Evolutionary conservation across 2,888 invertebrate genomes (phyloP), one percentile per base, ranked within the genome.

Genomic region (Oscheius sp.): DNA sequence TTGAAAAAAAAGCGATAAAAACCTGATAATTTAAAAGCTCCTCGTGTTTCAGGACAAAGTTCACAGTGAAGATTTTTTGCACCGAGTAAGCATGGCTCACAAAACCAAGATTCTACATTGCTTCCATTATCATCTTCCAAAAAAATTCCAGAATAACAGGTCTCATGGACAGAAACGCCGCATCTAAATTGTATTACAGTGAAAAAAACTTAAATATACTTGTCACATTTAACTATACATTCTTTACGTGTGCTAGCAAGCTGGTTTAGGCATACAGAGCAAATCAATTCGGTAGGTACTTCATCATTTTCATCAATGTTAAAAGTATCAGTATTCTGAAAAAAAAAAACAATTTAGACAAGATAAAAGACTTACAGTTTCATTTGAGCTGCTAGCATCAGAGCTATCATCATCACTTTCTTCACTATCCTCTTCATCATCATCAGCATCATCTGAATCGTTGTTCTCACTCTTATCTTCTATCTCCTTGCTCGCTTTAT

Each of bases 81-180:
- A 0, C 79, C 82, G 45, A 70, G 74, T 2, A 79, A 85, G 86
- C 98, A 98, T 4, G 96, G 94, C 88, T 98, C 97, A 89, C 98
- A 98, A 88, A 98, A 98, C 98, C 98, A 98, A 0, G 96, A 96
- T 77, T 97, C 96, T 0, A 53, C 27, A 29, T 64, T 52, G 39
- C 17, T 53, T 15, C 65, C 52, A 39, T 61, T 61, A 15, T 39
- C 25, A 15, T 42, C 61, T n/a, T 61, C 61, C 6, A 61, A 31
- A 27, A 61, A 61, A 10, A 61, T 61, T 10, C 61, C 61, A 23
- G 45, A 42, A 65, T 86, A 86, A 53, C 86, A 86, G 0, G 65
- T 25, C 61, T 86, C 86, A 74, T 86, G 86, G 6, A 86, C 85
- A 6, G 75, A 65, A 5, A 86, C 61, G 27, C 81, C 81, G 65